These are phyloP conservation scores for Drosophila triauraria DNA, from an alignment of 1,140 invertebrate species.

Conservation along the genomic window DNA sequence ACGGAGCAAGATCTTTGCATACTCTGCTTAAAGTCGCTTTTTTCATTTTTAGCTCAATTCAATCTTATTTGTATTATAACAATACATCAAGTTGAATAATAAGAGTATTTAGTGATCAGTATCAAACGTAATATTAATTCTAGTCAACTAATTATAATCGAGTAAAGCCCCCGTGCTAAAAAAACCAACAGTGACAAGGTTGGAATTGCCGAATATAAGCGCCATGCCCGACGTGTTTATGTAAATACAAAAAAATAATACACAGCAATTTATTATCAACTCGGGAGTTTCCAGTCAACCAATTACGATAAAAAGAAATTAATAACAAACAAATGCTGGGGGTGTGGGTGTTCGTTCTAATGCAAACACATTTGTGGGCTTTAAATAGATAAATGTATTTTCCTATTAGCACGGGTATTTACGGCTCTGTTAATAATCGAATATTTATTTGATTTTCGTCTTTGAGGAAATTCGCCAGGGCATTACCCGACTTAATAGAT, in stretches of 20 bases:
- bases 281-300: conserved; percentile 57
- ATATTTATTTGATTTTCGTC: conserved; percentile 21
- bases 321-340: conserved; percentile 47
- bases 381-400: conserved; percentile 42
- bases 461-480: conserved; percentile 5
- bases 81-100: not conserved
- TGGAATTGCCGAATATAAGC: conserved; percentile 26
- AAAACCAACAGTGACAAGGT: conserved; percentile 15
- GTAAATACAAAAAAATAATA: conserved; percentile 38
- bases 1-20: too few species aligned
- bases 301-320: conserved; percentile 41
- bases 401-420: conserved; percentile 48
- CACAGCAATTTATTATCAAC: conserved; percentile 62
- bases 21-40: too few species aligned
- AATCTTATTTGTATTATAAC: too few species aligned
- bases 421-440: conserved; percentile 40
- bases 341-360: conserved; percentile 14
- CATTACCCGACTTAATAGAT: conserved; percentile 34
- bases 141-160: conserved; percentile 9
- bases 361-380: conserved; percentile 46
- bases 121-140: not conserved
- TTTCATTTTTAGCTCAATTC: too few species aligned
- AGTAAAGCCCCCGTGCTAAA: conserved; percentile 31
- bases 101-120: not conserved
- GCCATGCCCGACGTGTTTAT: conserved; percentile 33